These are phyloP conservation scores for Falco naumanni DNA, from an alignment of 2,797 vertebrate genomes.

Conservation along the genomic window DNA sequence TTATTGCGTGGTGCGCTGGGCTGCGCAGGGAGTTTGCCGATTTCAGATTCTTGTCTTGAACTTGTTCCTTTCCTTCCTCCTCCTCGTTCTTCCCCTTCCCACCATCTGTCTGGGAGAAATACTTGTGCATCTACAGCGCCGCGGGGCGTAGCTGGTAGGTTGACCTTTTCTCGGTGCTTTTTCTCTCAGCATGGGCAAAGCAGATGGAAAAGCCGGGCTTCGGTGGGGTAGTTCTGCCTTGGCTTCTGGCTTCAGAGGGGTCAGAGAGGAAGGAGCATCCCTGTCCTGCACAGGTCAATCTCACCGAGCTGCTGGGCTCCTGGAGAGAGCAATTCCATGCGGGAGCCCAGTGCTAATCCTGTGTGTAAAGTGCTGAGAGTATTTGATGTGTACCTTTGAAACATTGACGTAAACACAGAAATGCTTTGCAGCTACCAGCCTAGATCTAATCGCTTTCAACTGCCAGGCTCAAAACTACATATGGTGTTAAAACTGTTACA, in stretches of 20 bases:
- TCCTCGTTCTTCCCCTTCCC: constrained; percentile 14
- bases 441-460: neutral
- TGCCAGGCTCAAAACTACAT: neutral
- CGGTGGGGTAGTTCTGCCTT: neutral
- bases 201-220: neutral
- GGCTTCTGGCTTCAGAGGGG: neutral
- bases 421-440: constrained; percentile 12
- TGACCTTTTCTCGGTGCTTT: neutral
- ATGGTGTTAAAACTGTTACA: neutral
- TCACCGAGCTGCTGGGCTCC: neutral
- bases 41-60: neutral
- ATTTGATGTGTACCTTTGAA: neutral
- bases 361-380: neutral
- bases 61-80: constrained; percentile 30
- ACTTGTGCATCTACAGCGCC: fast-evolving
- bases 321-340: neutral
- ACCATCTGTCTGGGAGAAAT: constrained; percentile 44
- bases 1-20: neutral
- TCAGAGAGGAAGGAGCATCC: neutral
- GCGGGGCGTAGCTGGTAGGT: neutral
- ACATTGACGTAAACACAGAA: neutral
- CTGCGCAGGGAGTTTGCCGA: neutral
- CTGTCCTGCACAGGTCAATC: neutral
- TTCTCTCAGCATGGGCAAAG: neutral
- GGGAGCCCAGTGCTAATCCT: neutral